Base-by-base conservation (phyloP, 1,140 invertebrate genomes). In the Drosophila teissieri region DNA sequence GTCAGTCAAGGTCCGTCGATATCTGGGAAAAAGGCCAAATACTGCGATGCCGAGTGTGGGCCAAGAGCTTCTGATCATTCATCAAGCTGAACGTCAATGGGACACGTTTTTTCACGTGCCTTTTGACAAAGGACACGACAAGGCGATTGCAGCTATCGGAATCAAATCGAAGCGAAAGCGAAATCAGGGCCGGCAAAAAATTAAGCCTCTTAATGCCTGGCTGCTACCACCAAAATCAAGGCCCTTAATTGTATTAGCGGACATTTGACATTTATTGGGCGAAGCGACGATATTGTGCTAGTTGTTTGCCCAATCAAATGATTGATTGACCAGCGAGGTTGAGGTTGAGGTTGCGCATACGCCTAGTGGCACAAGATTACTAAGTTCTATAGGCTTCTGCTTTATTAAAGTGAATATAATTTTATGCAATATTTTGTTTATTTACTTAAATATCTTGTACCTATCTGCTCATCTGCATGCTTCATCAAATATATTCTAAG, bases 81-180 rank as follows among this genome's bases (percentile, higher is more conserved):
- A 88, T 88, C 84, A 88, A 89, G 84, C 85, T 88, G 52, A 88
- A 83, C 78, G 84, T 88, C 84, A 88, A 80, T 89, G 73, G 84
- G 73, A 89, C 84, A 89, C 80, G 80, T 88, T 86, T 86, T 86
- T 86, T 86, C 83, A 88, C 83, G 83, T 79, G 83, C 83, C 75
- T 83, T 83, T 73, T 80, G 83, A 88, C 79, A 86, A 70, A 86
- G 64, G 57, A 64, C 75, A 64, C 52, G 55, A 46, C 45, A 64
- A 39, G 70, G 31, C 52, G 45, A 68, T 73, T 76, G 56, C 42
- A 63, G 36, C 42, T 36, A 54, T 53, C 68, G 14, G 54, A 36
- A 65, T 52, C 31, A 31, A 31, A 75, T 52, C 45, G 40, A 46
- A 49, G 46, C 45, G 40, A 52, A 49, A 53, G 53, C 73, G 40